Evolutionary conservation across 2,888 invertebrate genomes (phyloP).

Genomic region (Drosophila suboccidentalis): DNA sequence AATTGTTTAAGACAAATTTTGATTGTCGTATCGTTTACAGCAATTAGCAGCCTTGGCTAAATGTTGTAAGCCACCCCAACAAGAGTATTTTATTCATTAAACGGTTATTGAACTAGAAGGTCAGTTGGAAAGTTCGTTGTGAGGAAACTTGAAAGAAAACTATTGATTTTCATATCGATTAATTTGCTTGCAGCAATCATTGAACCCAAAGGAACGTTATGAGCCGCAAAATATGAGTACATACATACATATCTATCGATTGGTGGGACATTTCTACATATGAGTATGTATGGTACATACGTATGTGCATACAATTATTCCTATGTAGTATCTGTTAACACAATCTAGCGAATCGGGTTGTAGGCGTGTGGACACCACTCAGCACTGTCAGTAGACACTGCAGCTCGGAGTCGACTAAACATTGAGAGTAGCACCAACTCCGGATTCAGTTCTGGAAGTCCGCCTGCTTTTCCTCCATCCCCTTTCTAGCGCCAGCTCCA

Average conservation of each 20-base stretch:
- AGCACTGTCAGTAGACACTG: conserved; percentile 14
- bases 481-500: not conserved
- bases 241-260: not conserved
- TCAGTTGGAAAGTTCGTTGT: not conserved
- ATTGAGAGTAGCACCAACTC: not conserved
- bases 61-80: conserved; percentile 1
- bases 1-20: not conserved
- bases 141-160: not conserved
- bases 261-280: not conserved
- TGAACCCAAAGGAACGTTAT: conserved; percentile 3
- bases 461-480: not conserved
- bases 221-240: not conserved
- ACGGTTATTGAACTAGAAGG: conserved; percentile 12
- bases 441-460: not conserved
- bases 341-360: conserved; percentile 16
- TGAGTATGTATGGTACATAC: not conserved
- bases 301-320: not conserved
- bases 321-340: conserved; percentile 2
- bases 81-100: conserved; percentile 3
- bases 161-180: conserved; percentile 33
- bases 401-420: not conserved
- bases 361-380: not conserved
- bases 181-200: not conserved
- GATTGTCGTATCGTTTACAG: conserved; percentile 15
- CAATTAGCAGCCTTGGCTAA: conserved; percentile 8